A percentile compares a stretch with the other conserved stretches of the same genome.
Evolutionary conservation across 2,113 vertebrate genomes (phyloP).

Genomic region (Prionailurus bengalensis): DNA sequence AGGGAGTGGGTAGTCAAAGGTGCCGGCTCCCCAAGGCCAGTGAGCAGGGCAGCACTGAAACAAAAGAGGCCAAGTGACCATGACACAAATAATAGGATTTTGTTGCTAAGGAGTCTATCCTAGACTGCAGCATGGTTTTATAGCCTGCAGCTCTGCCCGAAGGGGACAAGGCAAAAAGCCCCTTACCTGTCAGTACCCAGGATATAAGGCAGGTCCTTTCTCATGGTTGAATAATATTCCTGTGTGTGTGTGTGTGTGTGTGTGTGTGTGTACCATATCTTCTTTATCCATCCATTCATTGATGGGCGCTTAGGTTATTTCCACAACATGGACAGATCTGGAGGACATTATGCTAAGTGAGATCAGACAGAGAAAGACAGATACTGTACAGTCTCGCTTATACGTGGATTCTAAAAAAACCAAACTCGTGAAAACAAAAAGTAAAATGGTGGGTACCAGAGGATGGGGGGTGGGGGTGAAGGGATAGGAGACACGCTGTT

Average conservation of each 20-base stretch:
- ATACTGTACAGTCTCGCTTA: neutral
- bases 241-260: neutral
- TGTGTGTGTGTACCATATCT: neutral
- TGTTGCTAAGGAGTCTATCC: neutral
- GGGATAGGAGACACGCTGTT: neutral
- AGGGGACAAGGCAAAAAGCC: neutral
- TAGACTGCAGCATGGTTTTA: neutral
- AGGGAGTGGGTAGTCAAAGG: neutral
- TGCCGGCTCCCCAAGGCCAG: neutral
- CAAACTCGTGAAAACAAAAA: neutral
- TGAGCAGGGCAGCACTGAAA: neutral
- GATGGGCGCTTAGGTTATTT: neutral
- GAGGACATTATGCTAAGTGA: neutral
- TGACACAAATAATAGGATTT: neutral
- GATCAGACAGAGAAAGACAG: neutral
- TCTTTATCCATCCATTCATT: neutral
- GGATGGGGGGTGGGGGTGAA: neutral
- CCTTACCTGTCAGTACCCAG: neutral
- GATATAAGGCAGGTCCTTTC: neutral
- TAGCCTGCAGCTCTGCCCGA: neutral
- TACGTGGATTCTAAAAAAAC: neutral
- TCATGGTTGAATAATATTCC: neutral
- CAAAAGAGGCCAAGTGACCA: neutral
- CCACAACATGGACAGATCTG: neutral
- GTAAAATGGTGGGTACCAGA: neutral